Base-by-base conservation (phyloP, 2,888 invertebrate genomes). In the Cataglyphis altisquamis region DNA sequence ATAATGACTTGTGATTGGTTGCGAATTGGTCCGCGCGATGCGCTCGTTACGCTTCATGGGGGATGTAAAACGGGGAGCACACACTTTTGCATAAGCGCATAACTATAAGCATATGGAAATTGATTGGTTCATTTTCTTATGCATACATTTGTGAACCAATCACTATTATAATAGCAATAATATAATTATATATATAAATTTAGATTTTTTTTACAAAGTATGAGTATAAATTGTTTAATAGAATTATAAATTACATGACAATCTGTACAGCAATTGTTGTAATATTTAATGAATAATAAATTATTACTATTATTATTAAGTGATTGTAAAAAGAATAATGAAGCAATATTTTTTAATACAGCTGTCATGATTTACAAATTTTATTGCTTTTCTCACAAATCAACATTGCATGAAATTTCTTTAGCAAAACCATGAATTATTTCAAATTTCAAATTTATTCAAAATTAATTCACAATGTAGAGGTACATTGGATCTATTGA, bases 221-320 rank as follows among this genome's bases (percentile, higher is more conserved):
- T 55, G 55, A 52, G 39, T 57, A 55, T 55, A n/a, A 73, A 4
- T 41, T 77, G 21, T 29, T n/a, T 6, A 25, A 12, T 41, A 36
- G 68, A 29, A 60, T 15, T 48, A 39, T 21, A 21, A 83, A 82
- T 80, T 78, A 77, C 80, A 57, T 83, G 82, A 75, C 41, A 41
- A 39, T 55, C 36, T 73, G 29, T 85, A 81, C 72, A 81, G 70
- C 62, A 57, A 57, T 68, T 85, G 73, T n/a, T 84, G 63, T 80
- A 85, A 84, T 41, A 21, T 55, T 55, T 63, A 87, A 87, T 87
- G 83, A 83, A 84, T 86, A 81, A 86, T 90, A 88, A 89, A 41
- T 12, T 41, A 3, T 41, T 41, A 0, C 21, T 21, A 41, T 3
- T 41, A 12, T 41, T 41, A 10, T 86, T 84, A 85, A 87, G 83